Evolutionary conservation across 2,797 vertebrate genomes (phyloP).

Genomic region (Anas acuta): DNA sequence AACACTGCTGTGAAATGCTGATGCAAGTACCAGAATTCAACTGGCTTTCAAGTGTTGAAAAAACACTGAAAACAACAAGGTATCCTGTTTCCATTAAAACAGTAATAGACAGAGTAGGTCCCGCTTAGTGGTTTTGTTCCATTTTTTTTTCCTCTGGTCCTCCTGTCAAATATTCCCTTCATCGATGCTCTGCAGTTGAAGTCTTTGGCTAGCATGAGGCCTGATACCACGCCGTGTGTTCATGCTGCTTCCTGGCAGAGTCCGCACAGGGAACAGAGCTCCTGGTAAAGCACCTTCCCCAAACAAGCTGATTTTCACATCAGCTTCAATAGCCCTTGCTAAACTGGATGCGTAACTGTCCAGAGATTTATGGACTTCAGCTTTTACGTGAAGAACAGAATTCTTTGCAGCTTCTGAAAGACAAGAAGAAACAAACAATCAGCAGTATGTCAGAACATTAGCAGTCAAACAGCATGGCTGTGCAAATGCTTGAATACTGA

Average conservation of each 20-base stretch:
- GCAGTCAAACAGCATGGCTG: not conserved
- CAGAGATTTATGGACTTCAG: slow-evolving; percentile 90
- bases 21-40: slow-evolving; percentile 12
- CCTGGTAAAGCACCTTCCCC: slow-evolving; percentile 83
- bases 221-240: slow-evolving; percentile 77
- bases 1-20: slow-evolving; percentile 39
- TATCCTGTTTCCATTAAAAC: not conserved
- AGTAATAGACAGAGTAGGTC: not conserved
- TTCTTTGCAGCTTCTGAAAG: slow-evolving; percentile 73
- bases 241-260: slow-evolving; percentile 58
- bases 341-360: slow-evolving; percentile 91
- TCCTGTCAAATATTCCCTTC: slow-evolving; percentile 87
- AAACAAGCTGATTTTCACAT: slow-evolving; percentile 92
- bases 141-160: not conserved
- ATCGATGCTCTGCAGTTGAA: slow-evolving; percentile 93
- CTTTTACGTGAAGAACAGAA: slow-evolving; percentile 83
- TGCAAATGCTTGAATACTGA: not conserved
- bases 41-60: not conserved
- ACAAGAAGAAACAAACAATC: not conserved
- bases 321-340: slow-evolving; percentile 92
- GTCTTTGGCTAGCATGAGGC: slow-evolving; percentile 85
- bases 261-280: slow-evolving; percentile 73
- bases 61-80: not conserved
- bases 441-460: not conserved
- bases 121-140: slow-evolving; percentile 24